Base-by-base conservation (phyloP, 2,888 invertebrate species). In the Leptogaster cylindrica region DNA sequence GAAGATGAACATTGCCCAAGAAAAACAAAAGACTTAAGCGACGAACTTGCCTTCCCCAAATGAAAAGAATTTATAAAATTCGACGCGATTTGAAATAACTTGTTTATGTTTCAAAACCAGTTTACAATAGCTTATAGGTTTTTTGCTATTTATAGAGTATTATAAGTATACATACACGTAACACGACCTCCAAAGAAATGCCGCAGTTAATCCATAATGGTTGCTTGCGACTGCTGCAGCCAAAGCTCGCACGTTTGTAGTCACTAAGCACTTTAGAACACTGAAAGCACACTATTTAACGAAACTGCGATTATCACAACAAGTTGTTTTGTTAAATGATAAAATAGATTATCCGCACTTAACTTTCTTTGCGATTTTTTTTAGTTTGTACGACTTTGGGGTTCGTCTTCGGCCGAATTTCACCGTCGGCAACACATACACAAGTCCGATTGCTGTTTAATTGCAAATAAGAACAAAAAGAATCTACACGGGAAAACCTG, bases 141-240 rank as follows among this genome's bases (percentile, higher is more conserved):
- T 58, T 58, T 41, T 39, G 36, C 58, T 58, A 58, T 58, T 39
- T 39, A 58, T 58, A 58, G 58, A 36, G 52, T 25, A 39, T 39
- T 39, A 58, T 58, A 58, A 16, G 25, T 23, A 58, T 58, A 58
- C 58, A 58, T 41, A 58, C 41, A 58, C 58, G 58, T 58, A 58
- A 58, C 25, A 14, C 58, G 58, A 58, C 58, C 58, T 58, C 58
- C 58, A 41, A 23, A 58, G 58, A 58, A 58, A 58, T 58, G 58
- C 58, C 41, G 58, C 36, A 58, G 25, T 58, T 41, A 58, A 58
- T 58, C 58, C 58, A 58, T 58, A 58, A 41, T 58, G 39, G 58
- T 58, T 55, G 55, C 55, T n/a, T n/a, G 6, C 46, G 58, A 41
- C 39, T 58, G n/a, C 31, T 39, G 39, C 58, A 41, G 39, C 27